Evolutionary conservation across 2,113 vertebrate species (phyloP), one percentile per base, ranked within the genome.

Genomic region (Sebastes fasciatus): DNA sequence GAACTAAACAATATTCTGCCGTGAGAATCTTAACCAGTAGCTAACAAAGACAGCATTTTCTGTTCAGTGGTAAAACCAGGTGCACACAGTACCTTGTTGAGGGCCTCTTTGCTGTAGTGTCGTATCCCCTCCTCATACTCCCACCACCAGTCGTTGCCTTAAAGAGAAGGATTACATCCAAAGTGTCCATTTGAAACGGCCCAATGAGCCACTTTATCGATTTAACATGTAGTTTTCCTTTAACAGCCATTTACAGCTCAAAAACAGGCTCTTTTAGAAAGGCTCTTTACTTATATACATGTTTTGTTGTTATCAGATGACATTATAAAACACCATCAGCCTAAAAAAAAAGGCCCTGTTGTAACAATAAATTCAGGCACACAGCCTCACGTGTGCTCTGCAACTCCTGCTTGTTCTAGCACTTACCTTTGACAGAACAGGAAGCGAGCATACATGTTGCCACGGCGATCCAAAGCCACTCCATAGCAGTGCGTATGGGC

Each of bases 391-490:
- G 7, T 82, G 87, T 77, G 80, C 11, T 72, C 43, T 80, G 76
- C 62, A 26, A 63, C 73, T 80, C 80, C 65, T 80, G 87, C 78
- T 86, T 88, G 80, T 92, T 93, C 92, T 48, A 93, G 93, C 91
- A 94, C 94, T 94, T 95, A 95, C 95, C 95, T 92, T 94, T 93
- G 87, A 94, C 93, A 88, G 90, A 88, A 88, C 81, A 69, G 80
- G 87, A 89, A 79, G 77, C 64, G 55, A 96, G 90, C 83, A 91
- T 80, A 79, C 89, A 95, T 49, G 92, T 93, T 92, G 91, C 92
- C 94, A 96, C 87, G 51, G 92, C 79, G 66, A 96, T 91, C 87
- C 91, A 94, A 91, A 95, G 91, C 92, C 93, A 85, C 90, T 85
- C 91, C 95, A 95, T 95, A 89, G 91, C 93, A 80, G 57, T 72